These are phyloP conservation scores for Arothron firmamentum DNA, from an alignment of 2,113 vertebrate species.

Conservation along the genomic window DNA sequence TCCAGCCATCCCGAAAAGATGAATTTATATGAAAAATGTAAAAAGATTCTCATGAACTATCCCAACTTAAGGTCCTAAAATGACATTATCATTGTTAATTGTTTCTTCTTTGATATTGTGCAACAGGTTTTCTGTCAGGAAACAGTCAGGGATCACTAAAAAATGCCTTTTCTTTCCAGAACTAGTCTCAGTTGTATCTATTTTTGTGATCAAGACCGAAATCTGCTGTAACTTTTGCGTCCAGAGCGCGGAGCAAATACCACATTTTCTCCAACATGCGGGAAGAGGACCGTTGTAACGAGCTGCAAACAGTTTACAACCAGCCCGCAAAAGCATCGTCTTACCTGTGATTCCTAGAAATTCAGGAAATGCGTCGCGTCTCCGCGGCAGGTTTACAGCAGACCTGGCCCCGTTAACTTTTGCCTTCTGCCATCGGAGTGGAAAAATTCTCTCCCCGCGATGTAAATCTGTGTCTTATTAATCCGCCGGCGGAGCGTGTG, in stretches of 20 bases:
- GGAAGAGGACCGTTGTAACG: background rate
- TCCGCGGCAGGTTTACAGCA: no score
- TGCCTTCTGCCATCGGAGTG: conserved; percentile 4
- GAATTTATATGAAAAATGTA: no score
- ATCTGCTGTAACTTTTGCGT: conserved; percentile 2
- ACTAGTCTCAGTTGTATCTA: background rate
- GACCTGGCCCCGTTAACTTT: conserved; percentile 16
- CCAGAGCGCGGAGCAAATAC: background rate
- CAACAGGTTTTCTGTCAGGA: conserved; percentile 19
- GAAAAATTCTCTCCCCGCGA: conserved; percentile 1
- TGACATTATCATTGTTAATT: no score
- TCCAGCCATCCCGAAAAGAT: no score
- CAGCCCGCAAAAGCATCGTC: background rate
- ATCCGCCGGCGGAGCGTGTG: background rate
- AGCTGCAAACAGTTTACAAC: background rate
- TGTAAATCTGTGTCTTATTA: background rate
- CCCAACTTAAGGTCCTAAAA: no score
- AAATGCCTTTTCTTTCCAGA: background rate
- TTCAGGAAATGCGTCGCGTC: no score
- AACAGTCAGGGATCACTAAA: background rate
- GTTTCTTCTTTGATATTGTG: background rate
- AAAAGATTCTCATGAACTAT: no score
- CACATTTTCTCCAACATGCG: no score
- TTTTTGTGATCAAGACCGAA: background rate
- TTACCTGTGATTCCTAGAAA: conserved; percentile 33